These are phyloP conservation scores for Eupristina koningsbergeri DNA, from an alignment of 1,140 invertebrate species.

Conservation along the genomic window DNA sequence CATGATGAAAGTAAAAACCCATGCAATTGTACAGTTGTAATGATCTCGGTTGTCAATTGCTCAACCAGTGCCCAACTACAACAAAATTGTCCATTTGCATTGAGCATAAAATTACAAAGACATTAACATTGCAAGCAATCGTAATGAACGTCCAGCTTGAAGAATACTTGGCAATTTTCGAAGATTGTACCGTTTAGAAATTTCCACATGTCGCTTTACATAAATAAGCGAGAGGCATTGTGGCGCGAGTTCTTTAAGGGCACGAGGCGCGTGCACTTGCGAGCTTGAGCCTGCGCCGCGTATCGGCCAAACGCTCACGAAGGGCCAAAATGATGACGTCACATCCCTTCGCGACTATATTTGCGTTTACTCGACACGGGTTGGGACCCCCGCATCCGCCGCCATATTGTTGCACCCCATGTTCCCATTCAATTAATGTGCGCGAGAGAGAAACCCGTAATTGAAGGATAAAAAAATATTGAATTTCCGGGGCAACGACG, in stretches of 20 bases:
- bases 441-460: background rate
- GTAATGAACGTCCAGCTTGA: background rate
- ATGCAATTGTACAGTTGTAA: background rate
- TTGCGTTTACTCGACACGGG: background rate
- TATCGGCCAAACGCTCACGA: background rate
- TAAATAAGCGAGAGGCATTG: background rate
- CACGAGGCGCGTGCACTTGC: too few relatives aligned
- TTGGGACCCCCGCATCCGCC: background rate
- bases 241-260: too few relatives aligned
- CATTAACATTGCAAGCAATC: background rate
- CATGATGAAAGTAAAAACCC: background rate
- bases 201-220: background rate
- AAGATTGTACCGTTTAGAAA: constrained; percentile 2
- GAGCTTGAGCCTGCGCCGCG: background rate
- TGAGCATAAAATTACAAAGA: background rate
- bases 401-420: background rate
- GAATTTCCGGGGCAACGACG: constrained; percentile 25
- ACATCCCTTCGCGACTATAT: background rate
- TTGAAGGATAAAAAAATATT: constrained; percentile 33
- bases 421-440: constrained; percentile 32
- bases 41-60: constrained; percentile 3
- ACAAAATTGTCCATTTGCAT: background rate
- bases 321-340: too few relatives aligned
- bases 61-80: background rate
- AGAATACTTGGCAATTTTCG: background rate